A percentile compares a stretch with the other conserved stretches of the same genome.
These are phyloP conservation scores for Syrphus vitripennis DNA, from an alignment of 2,888 invertebrate species.

Conservation along the genomic window DNA sequence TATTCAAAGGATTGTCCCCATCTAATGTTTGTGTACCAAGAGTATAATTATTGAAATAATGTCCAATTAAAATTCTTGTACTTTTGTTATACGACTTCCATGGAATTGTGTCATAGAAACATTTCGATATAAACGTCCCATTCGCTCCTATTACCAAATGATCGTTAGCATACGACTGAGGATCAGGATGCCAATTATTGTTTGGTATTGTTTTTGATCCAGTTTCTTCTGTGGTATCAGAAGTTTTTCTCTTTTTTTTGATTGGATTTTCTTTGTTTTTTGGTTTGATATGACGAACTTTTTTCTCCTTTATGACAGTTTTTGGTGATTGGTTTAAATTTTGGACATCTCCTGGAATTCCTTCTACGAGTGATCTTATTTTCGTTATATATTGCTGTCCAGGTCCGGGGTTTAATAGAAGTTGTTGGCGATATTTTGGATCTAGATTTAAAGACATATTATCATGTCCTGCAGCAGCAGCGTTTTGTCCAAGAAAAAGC, in stretches of 20 bases:
- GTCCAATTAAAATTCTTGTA: conserved; percentile 6
- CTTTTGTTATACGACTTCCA: conserved; percentile 4
- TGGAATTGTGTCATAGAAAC: conserved; percentile 13
- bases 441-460: background rate
- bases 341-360: background rate
- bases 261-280: background rate
- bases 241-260: background rate
- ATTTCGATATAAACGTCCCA: conserved; percentile 16
- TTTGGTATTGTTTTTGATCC: background rate
- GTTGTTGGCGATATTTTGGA: background rate
- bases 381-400: conserved; percentile 16
- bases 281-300: background rate
- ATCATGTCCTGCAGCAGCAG: background rate
- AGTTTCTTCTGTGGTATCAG: background rate
- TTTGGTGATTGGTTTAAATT: background rate
- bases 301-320: background rate
- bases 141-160: conserved; percentile 3
- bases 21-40: conserved; percentile 2
- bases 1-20: background rate
- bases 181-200: background rate
- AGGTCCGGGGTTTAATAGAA: background rate
- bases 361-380: background rate
- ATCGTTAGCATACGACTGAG: background rate
- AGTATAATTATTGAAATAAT: background rate
- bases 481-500: too few relatives aligned